phyloP scores from a whole-genome alignment of 1,140 invertebrate species.

The Cydia splendana region DNA sequence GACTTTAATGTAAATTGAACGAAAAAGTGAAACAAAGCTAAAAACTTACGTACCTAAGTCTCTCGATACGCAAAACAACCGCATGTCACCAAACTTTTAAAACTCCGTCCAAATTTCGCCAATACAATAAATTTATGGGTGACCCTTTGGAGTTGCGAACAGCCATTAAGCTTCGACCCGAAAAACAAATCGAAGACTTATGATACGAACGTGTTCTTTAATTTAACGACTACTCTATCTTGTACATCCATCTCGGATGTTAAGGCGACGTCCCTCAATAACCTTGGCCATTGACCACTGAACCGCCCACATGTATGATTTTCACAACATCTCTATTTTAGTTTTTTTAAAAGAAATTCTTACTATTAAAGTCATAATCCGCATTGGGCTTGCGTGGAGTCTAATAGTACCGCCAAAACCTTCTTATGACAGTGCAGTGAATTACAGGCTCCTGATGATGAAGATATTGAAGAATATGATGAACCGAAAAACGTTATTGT shows the following conservation, averaged over 20 bases:
- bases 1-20: neutral
- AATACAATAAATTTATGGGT: slow-evolving; percentile 30
- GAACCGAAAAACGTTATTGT: too few species aligned
- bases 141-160: slow-evolving; percentile 28
- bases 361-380: too few species aligned
- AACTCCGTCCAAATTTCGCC: slow-evolving; percentile 14
- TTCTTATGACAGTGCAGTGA: too few species aligned
- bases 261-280: neutral
- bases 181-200: slow-evolving; percentile 25
- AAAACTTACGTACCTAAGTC: neutral
- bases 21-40: neutral
- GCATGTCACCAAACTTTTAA: slow-evolving; percentile 20
- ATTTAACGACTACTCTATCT: slow-evolving; percentile 20
- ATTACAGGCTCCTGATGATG: too few species aligned
- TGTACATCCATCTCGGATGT: neutral
- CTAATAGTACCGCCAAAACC: too few species aligned
- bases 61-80: slow-evolving; percentile 4
- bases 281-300: neutral
- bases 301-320: neutral
- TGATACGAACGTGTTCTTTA: slow-evolving; percentile 22
- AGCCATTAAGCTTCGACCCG: slow-evolving; percentile 20
- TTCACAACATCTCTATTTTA: too few species aligned
- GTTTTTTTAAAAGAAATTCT: too few species aligned
- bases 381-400: too few species aligned
- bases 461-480: too few species aligned